Base-by-base conservation (phyloP, 2,888 invertebrate species). In the Teleiodes luculella region DNA sequence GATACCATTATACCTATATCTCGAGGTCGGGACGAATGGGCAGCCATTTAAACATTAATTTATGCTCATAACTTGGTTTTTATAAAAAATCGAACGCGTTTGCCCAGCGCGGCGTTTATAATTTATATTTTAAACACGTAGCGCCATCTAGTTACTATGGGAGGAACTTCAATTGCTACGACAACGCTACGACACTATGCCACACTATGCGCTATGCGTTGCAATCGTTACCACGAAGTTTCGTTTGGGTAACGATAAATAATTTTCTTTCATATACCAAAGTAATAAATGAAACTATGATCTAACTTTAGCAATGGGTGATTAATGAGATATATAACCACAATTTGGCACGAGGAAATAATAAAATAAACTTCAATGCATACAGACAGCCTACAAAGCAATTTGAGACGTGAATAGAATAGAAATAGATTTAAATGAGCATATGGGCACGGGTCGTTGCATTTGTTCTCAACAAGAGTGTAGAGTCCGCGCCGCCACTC, bases 401-500 rank as follows among this genome's bases (percentile, higher is more conserved):
- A 72, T 51, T 57, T 71, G 73, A 59, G 56, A 31, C 24, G 24
- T 24, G 28, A 24, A 24, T 45, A 52, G 82, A 77, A 82, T 81
- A 74, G 72, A 70, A 82, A 82, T 80, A 53, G 68, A 55, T 47
- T 50, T 53, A 65, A 79, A 80, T 78, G 70, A 80, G 72, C 56
- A 56, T 4, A 36, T 36, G 5, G 11, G 36, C 14, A 13, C n/a
- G n/a, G n/a, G n/a, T n/a, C n/a, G n/a, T n/a, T n/a, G n/a, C n/a
- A n/a, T n/a, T n/a, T n/a, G n/a, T n/a, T n/a, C n/a, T n/a, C n/a
- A n/a, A n/a, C n/a, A n/a, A n/a, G n/a, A n/a, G n/a, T n/a, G n/a
- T n/a, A n/a, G n/a, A n/a, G n/a, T n/a, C n/a, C n/a, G n/a, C n/a
- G n/a, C n/a, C n/a, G n/a, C n/a, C n/a, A n/a, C n/a, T n/a, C n/a